Evolutionary conservation across 1,140 invertebrate genomes (phyloP).

Genomic region (Melitaea cinxia): DNA sequence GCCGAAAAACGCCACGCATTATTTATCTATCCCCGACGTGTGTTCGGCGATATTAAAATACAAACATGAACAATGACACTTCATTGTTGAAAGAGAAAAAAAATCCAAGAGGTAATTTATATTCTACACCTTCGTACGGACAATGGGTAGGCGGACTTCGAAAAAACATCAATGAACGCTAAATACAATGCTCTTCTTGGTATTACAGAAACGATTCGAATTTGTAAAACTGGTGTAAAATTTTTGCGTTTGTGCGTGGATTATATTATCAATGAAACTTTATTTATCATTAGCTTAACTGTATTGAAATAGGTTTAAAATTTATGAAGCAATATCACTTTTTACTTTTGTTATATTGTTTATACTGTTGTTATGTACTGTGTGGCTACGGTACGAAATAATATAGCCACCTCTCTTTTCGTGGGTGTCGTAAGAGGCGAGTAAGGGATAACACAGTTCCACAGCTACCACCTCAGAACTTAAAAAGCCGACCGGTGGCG

Average conservation of each 20-base stretch:
- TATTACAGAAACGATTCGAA: slow-evolving; percentile 32
- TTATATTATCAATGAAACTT: not conserved
- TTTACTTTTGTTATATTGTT: too few relatives aligned
- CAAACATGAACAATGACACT: slow-evolving; percentile 71
- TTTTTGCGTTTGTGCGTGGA: slow-evolving; percentile 41
- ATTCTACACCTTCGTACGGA: slow-evolving; percentile 49
- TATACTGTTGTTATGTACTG: too few relatives aligned
- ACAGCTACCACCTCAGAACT: too few relatives aligned
- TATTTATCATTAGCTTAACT: not conserved
- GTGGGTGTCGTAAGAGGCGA: too few relatives aligned
- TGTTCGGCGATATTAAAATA: slow-evolving; percentile 74
- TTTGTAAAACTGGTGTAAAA: slow-evolving; percentile 54
- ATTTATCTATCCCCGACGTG: slow-evolving; percentile 71
- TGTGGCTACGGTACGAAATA: too few relatives aligned
- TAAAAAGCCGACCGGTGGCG: too few relatives aligned
- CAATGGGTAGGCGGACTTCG: slow-evolving; percentile 48
- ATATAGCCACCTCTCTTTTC: too few relatives aligned
- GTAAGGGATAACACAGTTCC: too few relatives aligned
- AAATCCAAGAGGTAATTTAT: slow-evolving; percentile 59
- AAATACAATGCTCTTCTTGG: slow-evolving; percentile 48
- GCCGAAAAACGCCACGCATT: slow-evolving; percentile 62
- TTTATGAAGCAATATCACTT: too few relatives aligned
- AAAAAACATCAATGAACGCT: slow-evolving; percentile 63
- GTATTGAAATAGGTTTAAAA: too few relatives aligned
- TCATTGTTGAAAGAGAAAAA: slow-evolving; percentile 70